Evolutionary conservation across 2,797 vertebrate species (phyloP), one percentile per base, ranked within the genome.

Genomic region (Premnoplex brunnescens): DNA sequence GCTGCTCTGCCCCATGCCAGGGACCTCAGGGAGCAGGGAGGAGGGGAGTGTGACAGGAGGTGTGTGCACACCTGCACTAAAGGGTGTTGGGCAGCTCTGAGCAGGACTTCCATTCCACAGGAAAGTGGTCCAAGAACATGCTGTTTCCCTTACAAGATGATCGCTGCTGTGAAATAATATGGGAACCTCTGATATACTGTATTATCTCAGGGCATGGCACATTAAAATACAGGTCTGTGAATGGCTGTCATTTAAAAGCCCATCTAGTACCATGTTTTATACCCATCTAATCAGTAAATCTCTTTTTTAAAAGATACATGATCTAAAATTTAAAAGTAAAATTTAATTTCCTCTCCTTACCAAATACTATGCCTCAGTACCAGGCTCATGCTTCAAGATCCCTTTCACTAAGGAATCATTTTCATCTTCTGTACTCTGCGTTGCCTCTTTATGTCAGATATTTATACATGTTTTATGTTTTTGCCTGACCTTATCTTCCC

Each of bases 321-420:
- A 34, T 80, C 55, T 71, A 74, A 96, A 95, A 97, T 97, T 96
- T 97, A 88, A 96, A 97, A 97, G 96, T 97, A 97, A 97, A 97
- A 97, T 97, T 97, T 97, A 95, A 97, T 97, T 96, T 97, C 92
- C 43, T 84, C 54, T 76, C 67, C 84, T 73, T 85, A 87, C 71
- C 71, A 85, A 85, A 79, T 26, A 83, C 26, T 88, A 0, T 60
- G 49, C 56, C n/a, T 80, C 39, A 37, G 56, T 48, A 78, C 27
- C 55, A 73, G 26, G 37, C 81, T 91, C 64, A 91, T 84, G 44
- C 85, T 88, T 95, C 91, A 95, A 91, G 63, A 68, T 94, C 89
- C 48, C 3, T 66, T 96, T 89, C 90, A 92, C 73, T 96, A 86
- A 96, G 56, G 68, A 90, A 88, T 77, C 39, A 48, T 85, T 88